Base-by-base conservation (phyloP, 1,140 invertebrate genomes). In the Caenorhabditis brenneri region DNA sequence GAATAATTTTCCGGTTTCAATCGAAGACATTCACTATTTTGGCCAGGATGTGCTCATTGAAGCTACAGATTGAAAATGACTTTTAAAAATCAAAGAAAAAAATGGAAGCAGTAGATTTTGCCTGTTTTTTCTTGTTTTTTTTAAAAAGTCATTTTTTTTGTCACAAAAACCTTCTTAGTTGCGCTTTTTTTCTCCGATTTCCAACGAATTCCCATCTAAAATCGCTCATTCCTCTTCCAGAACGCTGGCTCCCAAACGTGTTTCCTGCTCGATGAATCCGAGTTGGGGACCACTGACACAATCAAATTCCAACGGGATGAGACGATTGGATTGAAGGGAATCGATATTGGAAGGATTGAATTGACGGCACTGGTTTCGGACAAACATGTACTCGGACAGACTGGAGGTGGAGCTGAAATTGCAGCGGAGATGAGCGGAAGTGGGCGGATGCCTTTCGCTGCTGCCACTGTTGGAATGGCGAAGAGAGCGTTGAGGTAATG, bases 321-420 rank as follows among this genome's bases (percentile, higher is more conserved):
- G 22, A 84, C 83, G 48, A 12, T 84, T 19, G 83, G 83, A 49
- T 27, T 84, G 42, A 84, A 80, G 27, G 83, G 48, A 12, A 42
- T 79, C 15, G 78, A 84, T 24, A 58, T 83, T 42, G 65, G 74
- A 24, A 16, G 31, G 36, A 55, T 79, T 31, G 48, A 79, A 7
- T 1, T 84, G 0, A 49, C 74, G 1, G 39, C 78, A 15, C 48
- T 31, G 7, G 53, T 84, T 15, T 80, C n/a, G 1, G 83, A 84
- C 1, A 15, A 79, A 53, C 80, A 80, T n/a, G 31, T 84, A 10
- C 24, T 84, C 0, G 83, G 78, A 16, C 22, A n/a, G 1, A 10
- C 33, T 3, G 83, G 78, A 27, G 60, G 51, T 29, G 83, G 83
- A 16, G 22, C 36, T 4, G 69, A 84, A 42, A 58, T 49, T 19